Conservation (phyloP, 2,888 invertebrate genomes). For the Dryococelus australis region DNA sequence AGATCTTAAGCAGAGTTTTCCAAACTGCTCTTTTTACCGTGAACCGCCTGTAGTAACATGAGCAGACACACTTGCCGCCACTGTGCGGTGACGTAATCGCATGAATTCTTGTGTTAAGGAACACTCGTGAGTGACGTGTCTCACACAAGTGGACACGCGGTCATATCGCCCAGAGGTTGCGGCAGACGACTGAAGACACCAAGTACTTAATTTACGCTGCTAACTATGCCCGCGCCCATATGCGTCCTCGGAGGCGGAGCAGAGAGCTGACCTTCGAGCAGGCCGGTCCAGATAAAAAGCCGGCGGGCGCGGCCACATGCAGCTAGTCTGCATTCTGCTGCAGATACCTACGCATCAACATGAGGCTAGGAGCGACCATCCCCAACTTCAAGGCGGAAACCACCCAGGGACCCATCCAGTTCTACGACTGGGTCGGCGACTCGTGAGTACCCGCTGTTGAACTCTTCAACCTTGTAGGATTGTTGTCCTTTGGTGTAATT, state of each 20-base stretch:
- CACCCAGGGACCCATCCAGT: slow-evolving; percentile 74
- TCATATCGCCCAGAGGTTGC: neutral
- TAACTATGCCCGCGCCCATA: neutral
- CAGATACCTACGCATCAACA: slow-evolving; percentile 47
- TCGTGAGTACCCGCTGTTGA: slow-evolving; percentile 65
- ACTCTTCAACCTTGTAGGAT: too few species aligned
- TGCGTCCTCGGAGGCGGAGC: neutral
- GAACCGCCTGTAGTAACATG: too few species aligned
- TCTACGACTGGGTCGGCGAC: slow-evolving; percentile 80
- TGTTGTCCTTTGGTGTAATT: too few species aligned
- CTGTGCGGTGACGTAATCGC: too few species aligned
- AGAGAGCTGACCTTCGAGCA: neutral
- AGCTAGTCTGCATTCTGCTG: neutral
- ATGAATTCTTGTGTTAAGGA: too few species aligned
- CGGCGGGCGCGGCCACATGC: neutral
- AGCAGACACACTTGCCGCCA: too few species aligned
- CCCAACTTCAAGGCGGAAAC: slow-evolving; percentile 80
- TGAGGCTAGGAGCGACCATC: slow-evolving; percentile 76
- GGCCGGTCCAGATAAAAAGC: neutral
- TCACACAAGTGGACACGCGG: too few species aligned
- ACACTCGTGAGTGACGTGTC: too few species aligned
- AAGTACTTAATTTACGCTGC: neutral
- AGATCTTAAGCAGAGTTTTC: too few species aligned
- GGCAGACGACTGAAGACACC: neutral
- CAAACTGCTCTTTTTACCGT: too few species aligned